Base-by-base conservation (phyloP, 2,113 vertebrate species). In the Perca schrenkii region DNA sequence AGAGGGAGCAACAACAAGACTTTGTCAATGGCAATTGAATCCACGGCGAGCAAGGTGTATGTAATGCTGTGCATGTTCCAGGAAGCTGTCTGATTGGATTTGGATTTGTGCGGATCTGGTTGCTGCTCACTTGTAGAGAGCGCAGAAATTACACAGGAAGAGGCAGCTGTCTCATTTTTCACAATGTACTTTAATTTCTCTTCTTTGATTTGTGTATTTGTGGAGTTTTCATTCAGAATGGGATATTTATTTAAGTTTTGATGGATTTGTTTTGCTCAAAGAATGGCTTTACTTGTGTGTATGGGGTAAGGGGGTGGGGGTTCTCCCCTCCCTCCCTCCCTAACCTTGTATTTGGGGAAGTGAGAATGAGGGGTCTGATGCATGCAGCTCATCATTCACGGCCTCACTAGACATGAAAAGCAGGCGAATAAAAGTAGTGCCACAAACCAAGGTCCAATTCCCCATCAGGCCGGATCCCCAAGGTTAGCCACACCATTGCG, bases 21-120 rank as follows among this genome's bases (percentile, higher is more conserved):
- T 90, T 90, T 90, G 93, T 93, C 91, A 86, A 92, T 90, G 91
- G 84, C 89, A 90, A 88, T 92, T 92, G 88, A 91, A 86, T 88
- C 87, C 69, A 31, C 19, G 43, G 81, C 43, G 82, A 92, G 91
- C 89, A 74, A 88, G 87, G 90, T 91, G 88, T 86, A 81, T 78
- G 87, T 86, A 84, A 77, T 83, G 67, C 85, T 57, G 87, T 73
- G 86, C 83, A 71, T 87, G 86, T 92, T 93, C 89, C 88, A 83
- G 89, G 91, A 88, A 91, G 82, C 90, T 91, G 89, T 93, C 93
- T 90, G 89, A 87, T 91, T 83, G 86, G 84, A 88, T 92, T 93
- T 92, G 88, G 88, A 85, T 91, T 90, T 82, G 88, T 80, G 85
- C 87, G 82, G 83, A 88, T 93, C 86, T 87, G 77, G 71, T 78